These are phyloP conservation scores for Xestia xanthographa DNA, from an alignment of 2,888 invertebrate species.

Conservation along the genomic window DNA sequence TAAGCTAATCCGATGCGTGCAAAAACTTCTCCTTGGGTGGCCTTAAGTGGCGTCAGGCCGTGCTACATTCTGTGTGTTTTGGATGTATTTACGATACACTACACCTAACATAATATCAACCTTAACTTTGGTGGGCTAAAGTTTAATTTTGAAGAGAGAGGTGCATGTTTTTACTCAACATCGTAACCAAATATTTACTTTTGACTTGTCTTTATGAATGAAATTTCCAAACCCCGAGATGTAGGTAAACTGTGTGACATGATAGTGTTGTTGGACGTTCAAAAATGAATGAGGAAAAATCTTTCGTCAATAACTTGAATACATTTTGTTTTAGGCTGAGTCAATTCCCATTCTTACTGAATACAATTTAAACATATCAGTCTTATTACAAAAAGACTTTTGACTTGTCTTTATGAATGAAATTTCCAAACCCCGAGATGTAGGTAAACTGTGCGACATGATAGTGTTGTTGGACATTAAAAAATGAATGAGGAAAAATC, in stretches of 20 bases:
- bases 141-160: conserved; percentile 44
- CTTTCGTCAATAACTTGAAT: conserved; percentile 8
- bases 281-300: conserved; percentile 52
- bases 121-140: conserved; percentile 8
- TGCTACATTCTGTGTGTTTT: conserved; percentile 84
- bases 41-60: conserved; percentile 86
- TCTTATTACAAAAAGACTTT: too few relatives aligned
- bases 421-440: conserved; percentile 81
- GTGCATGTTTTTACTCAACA: conserved; percentile 70
- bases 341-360: too few relatives aligned
- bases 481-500: conserved; percentile 50
- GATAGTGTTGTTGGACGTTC: conserved; percentile 57
- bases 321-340: not conserved
- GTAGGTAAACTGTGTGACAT: conserved; percentile 67
- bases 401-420: conserved; percentile 88
- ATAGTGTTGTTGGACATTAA: conserved; percentile 57
- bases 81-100: conserved; percentile 72
- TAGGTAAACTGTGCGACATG: conserved; percentile 67
- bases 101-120: conserved; percentile 33
- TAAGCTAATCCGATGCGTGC: conserved; percentile 78
- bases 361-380: too few relatives aligned
- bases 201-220: conserved; percentile 87
- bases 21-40: conserved; percentile 88
- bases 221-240: conserved; percentile 82
- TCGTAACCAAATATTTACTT: conserved; percentile 85